phyloP scores from a whole-genome alignment of 2,113 vertebrate genomes.

The Holacanthus passer region DNA sequence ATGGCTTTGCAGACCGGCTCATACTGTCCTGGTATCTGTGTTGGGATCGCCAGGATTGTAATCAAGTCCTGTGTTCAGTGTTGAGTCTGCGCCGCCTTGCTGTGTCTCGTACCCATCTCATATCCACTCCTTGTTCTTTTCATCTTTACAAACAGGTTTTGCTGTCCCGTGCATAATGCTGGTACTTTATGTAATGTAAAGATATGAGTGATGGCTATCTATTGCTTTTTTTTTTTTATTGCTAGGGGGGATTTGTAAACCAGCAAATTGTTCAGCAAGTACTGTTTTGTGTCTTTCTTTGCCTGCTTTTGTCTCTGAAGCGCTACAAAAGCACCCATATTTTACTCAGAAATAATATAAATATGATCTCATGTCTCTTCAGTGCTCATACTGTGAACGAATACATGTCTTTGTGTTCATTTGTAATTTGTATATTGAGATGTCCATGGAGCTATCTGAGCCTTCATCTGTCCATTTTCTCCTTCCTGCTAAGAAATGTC shows the following conservation, averaged over 20 bases:
- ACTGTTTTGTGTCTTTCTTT: constrained; percentile 67
- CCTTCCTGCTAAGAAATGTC: constrained; percentile 47
- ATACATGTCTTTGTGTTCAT: constrained; percentile 51
- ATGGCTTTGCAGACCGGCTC: constrained; percentile 70
- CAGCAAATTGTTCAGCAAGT: constrained; percentile 60
- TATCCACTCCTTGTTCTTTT: constrained; percentile 65
- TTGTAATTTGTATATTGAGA: constrained; percentile 60
- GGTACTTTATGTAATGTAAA: constrained; percentile 77
- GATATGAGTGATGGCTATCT: constrained; percentile 75
- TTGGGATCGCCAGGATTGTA: constrained; percentile 70
- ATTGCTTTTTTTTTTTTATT: constrained; percentile 42
- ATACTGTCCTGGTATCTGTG: constrained; percentile 68
- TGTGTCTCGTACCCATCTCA: constrained; percentile 73
- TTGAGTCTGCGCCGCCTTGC: constrained; percentile 81
- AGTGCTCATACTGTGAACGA: constrained; percentile 57
- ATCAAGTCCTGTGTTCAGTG: constrained; percentile 69
- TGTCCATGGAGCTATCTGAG: constrained; percentile 54
- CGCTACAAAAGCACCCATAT: constrained; percentile 40
- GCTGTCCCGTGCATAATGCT: constrained; percentile 62
- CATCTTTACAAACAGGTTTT: constrained; percentile 66
- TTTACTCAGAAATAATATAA: constrained; percentile 55
- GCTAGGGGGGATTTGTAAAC: constrained; percentile 53
- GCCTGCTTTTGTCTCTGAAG: constrained; percentile 56
- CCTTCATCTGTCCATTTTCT: constrained; percentile 42
- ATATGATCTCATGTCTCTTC: constrained; percentile 57